A percentile compares a stretch with the other conserved stretches of the same genome.
Conservation (phyloP, 2,888 invertebrate genomes). For the Synergus umbraculus region DNA sequence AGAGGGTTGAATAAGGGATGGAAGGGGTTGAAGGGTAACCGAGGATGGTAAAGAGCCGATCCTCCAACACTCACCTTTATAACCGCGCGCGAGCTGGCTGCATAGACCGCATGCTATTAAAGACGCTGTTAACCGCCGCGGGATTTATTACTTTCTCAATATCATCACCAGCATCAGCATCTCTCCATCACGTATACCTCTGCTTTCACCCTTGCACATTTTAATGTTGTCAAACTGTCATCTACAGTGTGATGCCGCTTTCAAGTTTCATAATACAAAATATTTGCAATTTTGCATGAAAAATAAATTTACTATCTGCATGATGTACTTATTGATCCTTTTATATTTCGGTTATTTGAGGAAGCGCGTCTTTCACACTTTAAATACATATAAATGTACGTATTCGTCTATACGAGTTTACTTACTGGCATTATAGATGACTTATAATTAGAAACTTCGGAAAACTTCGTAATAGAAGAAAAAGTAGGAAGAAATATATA, state of each 20-base stretch:
- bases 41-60: constrained; percentile 9
- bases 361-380: too few relatives aligned
- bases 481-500: background rate
- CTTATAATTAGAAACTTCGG: constrained; percentile 17
- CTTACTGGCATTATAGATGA: background rate
- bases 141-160: constrained; percentile 41
- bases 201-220: background rate
- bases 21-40: constrained; percentile 9
- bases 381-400: too few relatives aligned
- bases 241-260: background rate
- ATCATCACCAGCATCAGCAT: background rate
- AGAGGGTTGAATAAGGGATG: background rate
- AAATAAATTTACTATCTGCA: background rate
- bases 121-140: background rate
- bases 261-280: background rate
- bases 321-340: too few relatives aligned
- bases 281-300: background rate
- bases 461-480: constrained; percentile 3
- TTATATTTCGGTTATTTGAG: too few relatives aligned
- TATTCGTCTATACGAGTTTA: background rate
- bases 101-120: constrained; percentile 14
- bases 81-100: background rate
- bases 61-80: background rate
- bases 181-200: background rate
- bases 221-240: constrained; percentile 10